These are phyloP conservation scores for Hormaphis cornu DNA, from an alignment of 1,140 invertebrate genomes.

Conservation along the genomic window DNA sequence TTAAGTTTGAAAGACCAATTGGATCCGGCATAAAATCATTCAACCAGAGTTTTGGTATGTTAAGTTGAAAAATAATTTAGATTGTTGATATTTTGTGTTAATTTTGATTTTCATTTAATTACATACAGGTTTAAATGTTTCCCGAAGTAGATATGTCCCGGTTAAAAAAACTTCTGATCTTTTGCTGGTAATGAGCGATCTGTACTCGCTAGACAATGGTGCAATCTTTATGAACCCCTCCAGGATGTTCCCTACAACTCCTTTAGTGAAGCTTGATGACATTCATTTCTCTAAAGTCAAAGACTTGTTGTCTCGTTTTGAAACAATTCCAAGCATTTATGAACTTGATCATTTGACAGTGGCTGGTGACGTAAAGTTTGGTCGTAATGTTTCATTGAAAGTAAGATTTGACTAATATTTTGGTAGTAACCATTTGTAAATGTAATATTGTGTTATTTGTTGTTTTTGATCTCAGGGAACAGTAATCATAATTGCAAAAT, in stretches of 20 bases:
- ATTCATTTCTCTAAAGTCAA: slow-evolving; percentile 69
- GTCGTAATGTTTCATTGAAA: slow-evolving; percentile 84
- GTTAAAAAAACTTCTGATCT: slow-evolving; percentile 99
- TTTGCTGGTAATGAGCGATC: slow-evolving; percentile 93
- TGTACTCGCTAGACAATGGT: slow-evolving; percentile 84
- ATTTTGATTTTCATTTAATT: neutral
- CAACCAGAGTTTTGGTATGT: slow-evolving; percentile 67
- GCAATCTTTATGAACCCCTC: slow-evolving; percentile 86
- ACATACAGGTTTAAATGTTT: slow-evolving; percentile 79
- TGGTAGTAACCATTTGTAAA: too few species aligned
- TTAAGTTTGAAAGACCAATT: slow-evolving; percentile 96
- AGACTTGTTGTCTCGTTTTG: slow-evolving; percentile 88
- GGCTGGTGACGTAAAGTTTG: slow-evolving; percentile 98
- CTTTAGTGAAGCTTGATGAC: slow-evolving; percentile 91
- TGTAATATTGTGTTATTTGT: neutral
- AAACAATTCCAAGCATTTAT: slow-evolving; percentile 90
- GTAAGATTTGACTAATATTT: slow-evolving; percentile 49
- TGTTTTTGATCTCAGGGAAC: slow-evolving; percentile 78
- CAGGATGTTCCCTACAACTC: slow-evolving; percentile 91
- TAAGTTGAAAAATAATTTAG: neutral
- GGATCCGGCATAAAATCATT: slow-evolving; percentile 98
- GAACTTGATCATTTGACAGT: slow-evolving; percentile 98
- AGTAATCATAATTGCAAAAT: slow-evolving; percentile 99
- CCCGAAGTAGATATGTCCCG: slow-evolving; percentile 90
- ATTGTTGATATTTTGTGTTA: neutral